Percentiles rank a stretch among this genome's conserved stretches.
These are phyloP conservation scores for Catocala fraxini DNA, from an alignment of 2,888 invertebrate species.

Conservation along the genomic window DNA sequence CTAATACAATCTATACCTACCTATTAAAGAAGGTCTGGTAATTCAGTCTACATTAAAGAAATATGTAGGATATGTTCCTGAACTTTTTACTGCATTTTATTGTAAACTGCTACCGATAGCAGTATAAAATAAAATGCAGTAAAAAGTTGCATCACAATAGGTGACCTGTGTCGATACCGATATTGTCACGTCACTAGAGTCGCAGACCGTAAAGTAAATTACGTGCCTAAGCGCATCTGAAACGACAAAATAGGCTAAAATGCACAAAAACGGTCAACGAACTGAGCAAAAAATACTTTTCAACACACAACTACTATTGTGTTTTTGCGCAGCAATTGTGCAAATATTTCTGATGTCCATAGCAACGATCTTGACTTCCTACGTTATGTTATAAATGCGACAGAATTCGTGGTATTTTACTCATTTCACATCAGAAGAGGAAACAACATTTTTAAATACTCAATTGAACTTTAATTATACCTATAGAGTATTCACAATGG, in stretches of 20 bases:
- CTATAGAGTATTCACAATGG: too few species aligned
- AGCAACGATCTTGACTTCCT: neutral
- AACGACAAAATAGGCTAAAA: slow-evolving; percentile 39
- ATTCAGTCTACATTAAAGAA: too few species aligned
- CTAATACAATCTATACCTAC: too few species aligned
- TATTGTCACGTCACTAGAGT: slow-evolving; percentile 75
- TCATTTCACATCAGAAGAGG: too few species aligned
- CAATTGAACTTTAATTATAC: too few species aligned
- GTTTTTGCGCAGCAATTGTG: slow-evolving; percentile 19
- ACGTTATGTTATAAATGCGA: too few species aligned
- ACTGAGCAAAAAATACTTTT: slow-evolving; percentile 41
- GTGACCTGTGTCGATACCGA: slow-evolving; percentile 63
- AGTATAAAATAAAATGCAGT: slow-evolving; percentile 15
- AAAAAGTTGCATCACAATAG: slow-evolving; percentile 31
- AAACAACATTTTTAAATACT: too few species aligned
- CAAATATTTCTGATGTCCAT: neutral
- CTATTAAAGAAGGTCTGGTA: too few species aligned
- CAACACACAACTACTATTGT: slow-evolving; percentile 18
- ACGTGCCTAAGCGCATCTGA: slow-evolving; percentile 64
- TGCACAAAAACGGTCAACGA: slow-evolving; percentile 65
- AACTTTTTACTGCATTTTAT: slow-evolving; percentile 20
- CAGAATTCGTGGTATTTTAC: too few species aligned
- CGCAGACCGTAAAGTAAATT: slow-evolving; percentile 68
- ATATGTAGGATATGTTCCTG: too few species aligned
- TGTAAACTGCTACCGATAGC: neutral